A percentile compares a stretch with the other conserved stretches of the same genome.
Conservation (phyloP, 2,888 invertebrate genomes). For the Scrobipalpa costella region DNA sequence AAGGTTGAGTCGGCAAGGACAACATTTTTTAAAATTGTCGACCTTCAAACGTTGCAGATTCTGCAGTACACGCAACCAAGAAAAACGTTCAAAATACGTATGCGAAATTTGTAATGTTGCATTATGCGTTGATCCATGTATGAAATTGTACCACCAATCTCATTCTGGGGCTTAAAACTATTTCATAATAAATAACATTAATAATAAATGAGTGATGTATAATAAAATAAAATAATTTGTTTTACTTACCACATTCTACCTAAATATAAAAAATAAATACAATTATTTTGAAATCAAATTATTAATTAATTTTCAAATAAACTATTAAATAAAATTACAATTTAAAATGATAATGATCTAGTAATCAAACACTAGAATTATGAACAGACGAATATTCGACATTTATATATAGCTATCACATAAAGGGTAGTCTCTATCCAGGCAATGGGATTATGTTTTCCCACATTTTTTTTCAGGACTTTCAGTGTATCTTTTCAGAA, state of each 20-base stretch:
- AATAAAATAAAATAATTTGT: too few relatives aligned
- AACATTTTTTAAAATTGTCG: conserved; percentile 39
- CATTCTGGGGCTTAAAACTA: background rate
- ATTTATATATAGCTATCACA: background rate
- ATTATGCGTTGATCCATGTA: background rate
- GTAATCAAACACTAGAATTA: background rate
- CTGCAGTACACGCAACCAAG: conserved; percentile 41
- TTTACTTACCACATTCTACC: too few relatives aligned
- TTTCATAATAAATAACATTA: background rate
- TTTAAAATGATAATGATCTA: background rate
- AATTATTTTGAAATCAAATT: too few relatives aligned
- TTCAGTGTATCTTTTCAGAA: background rate
- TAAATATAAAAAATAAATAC: too few relatives aligned
- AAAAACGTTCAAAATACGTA: conserved; percentile 35
- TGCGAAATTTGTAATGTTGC: conserved; percentile 23
- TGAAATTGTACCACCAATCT: background rate
- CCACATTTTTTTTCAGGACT: conserved; percentile 8
- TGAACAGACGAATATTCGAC: background rate
- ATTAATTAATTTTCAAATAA: too few relatives aligned
- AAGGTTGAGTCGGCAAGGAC: conserved; percentile 42
- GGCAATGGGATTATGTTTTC: conserved; percentile 11
- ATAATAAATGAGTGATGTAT: background rate
- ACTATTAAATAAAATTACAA: background rate
- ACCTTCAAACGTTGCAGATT: conserved; percentile 45
- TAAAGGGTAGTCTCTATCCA: background rate